Base-by-base conservation (phyloP, 2,888 invertebrate species). In the Clistopyga incitator region DNA sequence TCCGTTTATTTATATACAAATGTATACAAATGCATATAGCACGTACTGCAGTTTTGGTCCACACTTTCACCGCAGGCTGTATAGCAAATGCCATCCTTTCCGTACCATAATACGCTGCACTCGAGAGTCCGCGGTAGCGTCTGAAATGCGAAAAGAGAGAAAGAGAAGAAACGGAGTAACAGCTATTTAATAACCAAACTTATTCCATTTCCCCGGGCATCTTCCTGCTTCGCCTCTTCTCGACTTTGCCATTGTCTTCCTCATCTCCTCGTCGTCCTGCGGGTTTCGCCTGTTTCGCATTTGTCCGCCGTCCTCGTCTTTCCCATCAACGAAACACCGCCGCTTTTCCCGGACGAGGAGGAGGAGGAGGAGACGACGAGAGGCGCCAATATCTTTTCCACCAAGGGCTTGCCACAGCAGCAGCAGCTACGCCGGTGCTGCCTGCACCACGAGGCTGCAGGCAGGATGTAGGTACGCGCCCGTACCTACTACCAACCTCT, bases 121-220 rank as follows among this genome's bases (percentile, higher is more conserved):
- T 59, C 65, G 54, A 59, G 64, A 76, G 54, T n/a, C n/a, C 56
- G n/a, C 20, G 29, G 64, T 25, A 45, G 23, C 23, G 23, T 20
- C 20, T 25, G 29, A 34, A 70, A 20, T 64, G 54, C 34, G 52
- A 72, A 67, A 65, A 77, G 70, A 70, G 56, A 74, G 34, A 50
- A 34, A 56, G 71, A 65, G 72, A 85, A 59, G 72, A 85, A 59
- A 81, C 84, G 84, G 54, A 81, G 85, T 87, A 88, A 86, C 86
- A 88, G 88, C 85, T 88, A 88, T 89, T 90, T 90, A 89, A 90
- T 90, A 90, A 90, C 86, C 85, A 89, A 90, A 90, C 88, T 90
- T 90, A 88, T 90, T 88, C 89, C 87, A 89, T 90, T 89, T 89
- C 85, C 84, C 67, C 68, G n/a, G 29, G 65, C 38, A 42, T 83